A percentile compares a stretch with the other conserved stretches of the same genome.
phyloP scores from a whole-genome alignment of 2,113 vertebrate species.

The Ciconia stormi region DNA sequence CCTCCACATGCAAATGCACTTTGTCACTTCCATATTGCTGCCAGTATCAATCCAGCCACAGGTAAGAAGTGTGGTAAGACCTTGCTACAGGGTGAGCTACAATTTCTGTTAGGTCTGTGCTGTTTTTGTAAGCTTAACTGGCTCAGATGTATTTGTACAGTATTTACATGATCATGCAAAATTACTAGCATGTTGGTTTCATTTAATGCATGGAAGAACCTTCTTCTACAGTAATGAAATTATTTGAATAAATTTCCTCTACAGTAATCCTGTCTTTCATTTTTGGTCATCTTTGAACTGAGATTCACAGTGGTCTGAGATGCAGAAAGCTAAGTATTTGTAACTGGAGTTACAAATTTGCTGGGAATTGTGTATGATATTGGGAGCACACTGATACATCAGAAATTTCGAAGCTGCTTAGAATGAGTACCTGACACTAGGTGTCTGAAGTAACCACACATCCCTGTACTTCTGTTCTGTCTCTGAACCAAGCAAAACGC shows the following conservation, averaged over 20 bases:
- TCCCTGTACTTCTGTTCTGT: background rate
- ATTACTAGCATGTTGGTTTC: background rate
- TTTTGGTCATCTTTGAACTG: background rate
- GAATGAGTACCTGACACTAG: background rate
- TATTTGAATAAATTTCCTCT: background rate
- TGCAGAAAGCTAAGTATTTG: background rate
- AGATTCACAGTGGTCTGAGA: background rate
- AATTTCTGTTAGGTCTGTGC: background rate
- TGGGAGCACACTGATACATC: background rate
- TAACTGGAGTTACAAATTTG: background rate
- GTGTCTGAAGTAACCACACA: background rate
- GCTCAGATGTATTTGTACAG: background rate
- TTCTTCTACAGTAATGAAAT: background rate
- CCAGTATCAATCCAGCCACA: constrained; percentile 98
- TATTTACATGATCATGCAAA: background rate
- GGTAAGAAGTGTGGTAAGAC: constrained; percentile 60
- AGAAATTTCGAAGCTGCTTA: background rate
- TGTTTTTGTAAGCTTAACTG: background rate
- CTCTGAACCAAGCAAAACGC: background rate
- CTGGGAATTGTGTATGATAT: background rate
- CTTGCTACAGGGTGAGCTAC: background rate
- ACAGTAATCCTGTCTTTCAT: background rate
- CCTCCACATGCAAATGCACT: constrained; percentile 88
- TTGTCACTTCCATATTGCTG: constrained; percentile 97
- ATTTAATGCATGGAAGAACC: background rate